These are phyloP conservation scores for Labrus mixtus DNA, from an alignment of 2,113 vertebrate genomes.

Conservation along the genomic window DNA sequence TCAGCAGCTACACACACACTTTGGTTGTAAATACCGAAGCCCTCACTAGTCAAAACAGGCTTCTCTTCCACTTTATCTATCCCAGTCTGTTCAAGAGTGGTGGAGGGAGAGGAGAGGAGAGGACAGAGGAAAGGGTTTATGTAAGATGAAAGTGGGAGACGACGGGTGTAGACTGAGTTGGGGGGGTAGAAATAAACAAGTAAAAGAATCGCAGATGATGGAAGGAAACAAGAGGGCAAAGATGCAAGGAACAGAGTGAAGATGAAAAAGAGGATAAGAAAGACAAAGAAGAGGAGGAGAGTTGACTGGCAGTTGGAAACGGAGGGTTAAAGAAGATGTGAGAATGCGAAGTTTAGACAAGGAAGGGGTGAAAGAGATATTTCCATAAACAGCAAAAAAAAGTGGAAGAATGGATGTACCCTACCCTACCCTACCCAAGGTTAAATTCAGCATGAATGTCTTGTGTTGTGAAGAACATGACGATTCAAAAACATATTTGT, in stretches of 20 bases:
- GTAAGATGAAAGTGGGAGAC: constrained; percentile 10
- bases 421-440: too few species aligned
- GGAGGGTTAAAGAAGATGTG: constrained; percentile 26
- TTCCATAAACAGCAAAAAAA: constrained; percentile 44
- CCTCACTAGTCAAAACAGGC: constrained; percentile 52
- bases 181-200: constrained; percentile 26
- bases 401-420: constrained; percentile 11
- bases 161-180: constrained; percentile 7
- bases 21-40: constrained; percentile 68
- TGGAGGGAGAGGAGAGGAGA: constrained; percentile 1
- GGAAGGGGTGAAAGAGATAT: constrained; percentile 28
- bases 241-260: constrained; percentile 31
- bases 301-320: constrained; percentile 29
- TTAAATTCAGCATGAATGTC: constrained; percentile 11
- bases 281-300: constrained; percentile 32
- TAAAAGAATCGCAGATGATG: constrained; percentile 25
- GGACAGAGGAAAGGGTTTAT: constrained; percentile 11
- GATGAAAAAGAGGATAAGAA: constrained; percentile 42
- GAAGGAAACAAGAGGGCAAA: constrained; percentile 39
- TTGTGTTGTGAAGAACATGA: too few species aligned
- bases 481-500: too few species aligned
- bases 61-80: constrained; percentile 55
- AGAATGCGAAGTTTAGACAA: constrained; percentile 35
- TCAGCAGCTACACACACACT: constrained; percentile 55
- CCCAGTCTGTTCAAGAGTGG: constrained; percentile 34